A percentile compares a stretch with the other conserved stretches of the same genome.
Conservation (phyloP, 2,888 invertebrate genomes). For the Melangyna quadrimaculata region DNA sequence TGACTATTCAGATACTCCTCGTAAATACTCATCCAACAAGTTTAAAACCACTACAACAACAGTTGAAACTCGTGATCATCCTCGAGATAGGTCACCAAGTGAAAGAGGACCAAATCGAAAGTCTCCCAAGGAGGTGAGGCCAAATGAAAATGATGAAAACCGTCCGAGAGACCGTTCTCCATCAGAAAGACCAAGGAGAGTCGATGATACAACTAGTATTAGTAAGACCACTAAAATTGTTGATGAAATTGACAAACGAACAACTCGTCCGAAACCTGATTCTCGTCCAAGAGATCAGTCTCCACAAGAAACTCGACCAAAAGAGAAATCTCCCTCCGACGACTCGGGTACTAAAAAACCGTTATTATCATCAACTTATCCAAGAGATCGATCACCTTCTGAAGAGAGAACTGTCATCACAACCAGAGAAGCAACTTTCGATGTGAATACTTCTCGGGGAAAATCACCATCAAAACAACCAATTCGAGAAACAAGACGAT, state of each 20-base stretch:
- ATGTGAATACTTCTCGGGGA: background rate
- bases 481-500: background rate
- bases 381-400: background rate
- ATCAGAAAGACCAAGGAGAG: background rate
- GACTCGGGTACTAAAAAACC: background rate
- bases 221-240: background rate
- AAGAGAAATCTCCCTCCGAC: background rate
- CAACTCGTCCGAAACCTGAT: background rate
- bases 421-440: background rate
- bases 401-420: background rate
- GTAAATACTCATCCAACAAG: slow-evolving; percentile 49
- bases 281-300: background rate
- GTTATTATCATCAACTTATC: background rate
- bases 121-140: background rate
- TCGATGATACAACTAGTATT: background rate
- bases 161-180: background rate
- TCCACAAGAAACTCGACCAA: background rate
- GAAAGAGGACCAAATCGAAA: background rate
- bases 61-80: background rate
- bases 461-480: slow-evolving; percentile 18
- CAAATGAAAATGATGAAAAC: background rate
- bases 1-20: slow-evolving; percentile 75
- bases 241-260: background rate
- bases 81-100: slow-evolving; percentile 35
- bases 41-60: slow-evolving; percentile 17